Base-by-base conservation (phyloP, 2,797 vertebrate genomes). In the Sebastes oblongus region DNA sequence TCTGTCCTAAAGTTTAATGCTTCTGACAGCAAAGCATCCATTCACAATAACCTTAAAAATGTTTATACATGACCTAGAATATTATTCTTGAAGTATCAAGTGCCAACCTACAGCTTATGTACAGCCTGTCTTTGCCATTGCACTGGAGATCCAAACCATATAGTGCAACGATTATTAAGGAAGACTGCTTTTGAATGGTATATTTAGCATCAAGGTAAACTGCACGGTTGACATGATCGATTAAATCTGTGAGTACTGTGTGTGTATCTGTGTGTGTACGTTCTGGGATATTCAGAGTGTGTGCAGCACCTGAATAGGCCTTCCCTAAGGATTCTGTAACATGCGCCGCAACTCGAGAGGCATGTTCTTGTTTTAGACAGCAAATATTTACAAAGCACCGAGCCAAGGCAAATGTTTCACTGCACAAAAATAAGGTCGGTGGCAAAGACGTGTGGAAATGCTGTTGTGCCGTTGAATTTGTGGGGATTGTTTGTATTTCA, bases 351-450 rank as follows among this genome's bases (percentile, higher is more conserved):
- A 75, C 88, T 92, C 88, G 25, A 88, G 91, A 92, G 83, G 82
- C 92, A 85, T 89, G 88, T 85, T 93, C 93, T 93, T 91, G 89
- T 94, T 94, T 94, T 93, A 94, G 93, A 91, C 77, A 79, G 92
- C 92, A 95, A 95, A 95, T 95, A 95, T 94, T 95, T 92, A 94
- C 88, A 82, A 86, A 93, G 82, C 81, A 29, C 29, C 14, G 10
- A 25, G 93, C 94, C 94, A 95, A 94, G 79, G 75, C 88, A 94
- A 94, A 94, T 91, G 89, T 92, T 93, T 90, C 87, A 27, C 80
- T 82, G 90, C 81, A 93, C 93, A 80, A 79, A 93, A 94, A 94
- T 92, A 94, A 88, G 82, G 82, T 76, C 68, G 70, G 90, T 81
- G 89, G 85, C 75, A 75, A 58, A 87, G 83, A 78, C 89, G 70